Conservation (phyloP, 2,888 invertebrate genomes). For the Stenodema calcarata region DNA sequence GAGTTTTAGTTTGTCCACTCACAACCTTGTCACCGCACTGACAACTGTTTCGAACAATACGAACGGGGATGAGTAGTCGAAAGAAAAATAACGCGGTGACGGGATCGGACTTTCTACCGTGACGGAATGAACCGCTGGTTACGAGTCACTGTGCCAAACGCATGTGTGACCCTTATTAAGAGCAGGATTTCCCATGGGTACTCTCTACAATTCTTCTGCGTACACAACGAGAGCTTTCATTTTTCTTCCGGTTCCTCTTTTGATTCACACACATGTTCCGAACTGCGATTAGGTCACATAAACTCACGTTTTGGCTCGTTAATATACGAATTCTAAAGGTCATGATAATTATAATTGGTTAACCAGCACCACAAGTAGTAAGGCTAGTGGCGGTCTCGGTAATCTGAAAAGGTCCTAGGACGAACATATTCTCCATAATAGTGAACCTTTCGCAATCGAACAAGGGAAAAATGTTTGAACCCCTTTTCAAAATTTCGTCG, state of each 20-base stretch:
- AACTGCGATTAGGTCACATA: not conserved
- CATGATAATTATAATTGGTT: no score
- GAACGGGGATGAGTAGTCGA: not conserved
- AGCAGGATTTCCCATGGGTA: not conserved
- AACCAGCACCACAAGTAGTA: no score
- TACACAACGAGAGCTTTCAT: not conserved
- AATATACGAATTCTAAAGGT: no score
- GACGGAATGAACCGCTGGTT: not conserved
- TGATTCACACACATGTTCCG: not conserved
- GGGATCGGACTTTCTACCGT: not conserved
- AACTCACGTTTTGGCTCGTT: no score
- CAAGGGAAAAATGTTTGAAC: no score
- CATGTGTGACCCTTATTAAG: constrained; percentile 6
- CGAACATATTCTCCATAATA: no score
- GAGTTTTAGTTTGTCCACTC: no score
- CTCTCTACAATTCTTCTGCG: not conserved
- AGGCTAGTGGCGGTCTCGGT: no score
- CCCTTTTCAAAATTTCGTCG: no score
- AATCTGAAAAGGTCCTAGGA: no score
- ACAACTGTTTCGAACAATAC: not conserved
- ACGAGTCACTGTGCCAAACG: constrained; percentile 18
- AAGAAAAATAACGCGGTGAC: not conserved
- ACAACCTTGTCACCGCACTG: not conserved
- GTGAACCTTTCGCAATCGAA: no score
- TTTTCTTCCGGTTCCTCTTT: not conserved